A percentile compares a stretch with the other conserved stretches of the same genome.
Conservation (phyloP, 2,113 vertebrate species). For the Lipotes vexillifer region DNA sequence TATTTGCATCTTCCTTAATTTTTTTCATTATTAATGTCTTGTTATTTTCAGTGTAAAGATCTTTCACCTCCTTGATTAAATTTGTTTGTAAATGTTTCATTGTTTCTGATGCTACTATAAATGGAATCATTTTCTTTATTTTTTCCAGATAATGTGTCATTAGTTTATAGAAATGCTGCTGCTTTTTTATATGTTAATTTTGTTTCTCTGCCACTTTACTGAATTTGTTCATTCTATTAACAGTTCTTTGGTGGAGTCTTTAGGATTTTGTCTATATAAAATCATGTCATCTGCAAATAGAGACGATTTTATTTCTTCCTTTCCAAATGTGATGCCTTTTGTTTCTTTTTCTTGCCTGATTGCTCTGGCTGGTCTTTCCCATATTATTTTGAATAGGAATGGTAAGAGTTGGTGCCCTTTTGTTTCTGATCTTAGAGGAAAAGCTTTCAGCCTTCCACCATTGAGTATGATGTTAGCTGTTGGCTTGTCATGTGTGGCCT, state of each 20-base stretch:
- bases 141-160: background rate
- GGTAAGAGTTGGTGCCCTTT: background rate
- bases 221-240: background rate
- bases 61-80: background rate
- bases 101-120: background rate
- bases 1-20: background rate
- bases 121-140: background rate
- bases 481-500: background rate
- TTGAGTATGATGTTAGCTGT: background rate
- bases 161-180: background rate
- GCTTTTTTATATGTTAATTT: background rate
- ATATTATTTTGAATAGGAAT: background rate
- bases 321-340: background rate
- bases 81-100: background rate
- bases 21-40: background rate
- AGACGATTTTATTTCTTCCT: background rate
- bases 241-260: background rate
- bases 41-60: background rate
- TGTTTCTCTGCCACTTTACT: background rate
- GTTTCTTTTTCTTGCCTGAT: background rate
- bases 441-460: background rate
- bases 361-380: background rate
- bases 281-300: background rate
- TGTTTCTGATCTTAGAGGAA: background rate
- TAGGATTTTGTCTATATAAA: background rate